Percentiles rank a stretch among this genome's conserved stretches.
phyloP scores from a whole-genome alignment of 2,797 vertebrate species.

The Moxostoma hubbsi region DNA sequence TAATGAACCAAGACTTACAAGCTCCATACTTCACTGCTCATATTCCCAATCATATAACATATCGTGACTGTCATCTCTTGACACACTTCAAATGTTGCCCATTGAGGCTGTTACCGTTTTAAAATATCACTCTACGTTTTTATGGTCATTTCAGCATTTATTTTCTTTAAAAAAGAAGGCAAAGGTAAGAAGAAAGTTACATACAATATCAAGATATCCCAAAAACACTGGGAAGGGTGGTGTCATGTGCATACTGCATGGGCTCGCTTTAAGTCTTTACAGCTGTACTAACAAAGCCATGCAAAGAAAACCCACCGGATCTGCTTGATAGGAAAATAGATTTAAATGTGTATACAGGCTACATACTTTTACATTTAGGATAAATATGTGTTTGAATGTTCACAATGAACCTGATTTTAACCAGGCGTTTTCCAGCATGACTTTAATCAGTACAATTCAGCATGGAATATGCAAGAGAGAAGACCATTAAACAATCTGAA shows the following conservation, averaged over 20 bases:
- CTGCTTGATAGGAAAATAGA: slow-evolving; percentile 47
- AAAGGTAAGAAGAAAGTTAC: slow-evolving; percentile 55
- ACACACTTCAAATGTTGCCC: slow-evolving; percentile 21
- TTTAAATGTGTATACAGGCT: slow-evolving; percentile 40
- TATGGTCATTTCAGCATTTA: slow-evolving; percentile 53
- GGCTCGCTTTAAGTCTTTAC: slow-evolving; percentile 1
- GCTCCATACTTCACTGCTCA: neutral
- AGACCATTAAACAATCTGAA: neutral
- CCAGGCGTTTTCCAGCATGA: slow-evolving; percentile 13
- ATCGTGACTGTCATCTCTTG: slow-evolving; percentile 22
- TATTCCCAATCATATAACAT: neutral
- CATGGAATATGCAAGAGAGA: neutral
- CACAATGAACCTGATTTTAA: slow-evolving; percentile 25
- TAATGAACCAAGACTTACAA: slow-evolving; percentile 29
- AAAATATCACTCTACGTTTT: slow-evolving; percentile 43
- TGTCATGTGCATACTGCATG: slow-evolving; percentile 18
- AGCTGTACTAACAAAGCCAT: slow-evolving; percentile 19
- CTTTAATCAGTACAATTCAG: slow-evolving; percentile 5
- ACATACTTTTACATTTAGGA: slow-evolving; percentile 35
- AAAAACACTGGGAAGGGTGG: slow-evolving; percentile 46
- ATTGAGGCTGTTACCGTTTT: slow-evolving; percentile 37
- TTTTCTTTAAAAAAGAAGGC: slow-evolving; percentile 68
- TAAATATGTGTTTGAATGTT: slow-evolving; percentile 30
- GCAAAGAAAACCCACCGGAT: slow-evolving; percentile 3
- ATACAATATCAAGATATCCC: slow-evolving; percentile 57